phyloP scores from a whole-genome alignment of 2,797 vertebrate species.

The Furcifer pardalis region DNA sequence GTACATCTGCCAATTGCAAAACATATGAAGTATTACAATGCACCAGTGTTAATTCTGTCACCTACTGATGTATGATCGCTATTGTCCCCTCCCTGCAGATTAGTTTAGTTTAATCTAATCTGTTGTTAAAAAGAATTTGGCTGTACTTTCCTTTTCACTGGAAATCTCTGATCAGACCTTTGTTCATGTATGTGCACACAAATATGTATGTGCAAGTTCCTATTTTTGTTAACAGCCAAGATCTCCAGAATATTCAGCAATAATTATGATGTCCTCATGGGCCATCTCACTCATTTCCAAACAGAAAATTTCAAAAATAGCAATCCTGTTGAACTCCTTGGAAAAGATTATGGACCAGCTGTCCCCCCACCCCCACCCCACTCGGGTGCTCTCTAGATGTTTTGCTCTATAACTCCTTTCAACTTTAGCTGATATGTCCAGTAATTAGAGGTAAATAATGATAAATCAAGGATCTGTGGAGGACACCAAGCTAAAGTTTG shows the following conservation, averaged over 20 bases:
- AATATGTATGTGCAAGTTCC: too few relatives aligned
- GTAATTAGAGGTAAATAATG: background rate
- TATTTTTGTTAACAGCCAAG: background rate
- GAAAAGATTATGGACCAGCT: too few relatives aligned
- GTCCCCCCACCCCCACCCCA: too few relatives aligned
- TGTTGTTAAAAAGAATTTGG: background rate
- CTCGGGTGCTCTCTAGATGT: background rate
- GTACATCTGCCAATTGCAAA: slow-evolving; percentile 14
- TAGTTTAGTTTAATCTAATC: slow-evolving; percentile 3
- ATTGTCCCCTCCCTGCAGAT: background rate
- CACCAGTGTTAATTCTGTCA: slow-evolving; percentile 44
- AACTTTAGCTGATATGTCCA: background rate
- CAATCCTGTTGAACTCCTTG: background rate
- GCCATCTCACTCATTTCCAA: background rate
- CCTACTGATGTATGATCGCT: slow-evolving; percentile 26
- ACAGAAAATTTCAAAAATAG: background rate
- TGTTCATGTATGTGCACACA: background rate
- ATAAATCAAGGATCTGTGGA: background rate
- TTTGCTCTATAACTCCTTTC: background rate
- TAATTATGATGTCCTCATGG: slow-evolving; percentile 2
- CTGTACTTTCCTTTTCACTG: background rate
- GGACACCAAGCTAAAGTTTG: background rate
- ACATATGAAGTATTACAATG: background rate
- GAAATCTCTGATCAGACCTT: background rate
- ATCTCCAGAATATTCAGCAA: background rate